These are phyloP conservation scores for Psittacula echo DNA, from an alignment of 2,797 vertebrate genomes.

Conservation along the genomic window DNA sequence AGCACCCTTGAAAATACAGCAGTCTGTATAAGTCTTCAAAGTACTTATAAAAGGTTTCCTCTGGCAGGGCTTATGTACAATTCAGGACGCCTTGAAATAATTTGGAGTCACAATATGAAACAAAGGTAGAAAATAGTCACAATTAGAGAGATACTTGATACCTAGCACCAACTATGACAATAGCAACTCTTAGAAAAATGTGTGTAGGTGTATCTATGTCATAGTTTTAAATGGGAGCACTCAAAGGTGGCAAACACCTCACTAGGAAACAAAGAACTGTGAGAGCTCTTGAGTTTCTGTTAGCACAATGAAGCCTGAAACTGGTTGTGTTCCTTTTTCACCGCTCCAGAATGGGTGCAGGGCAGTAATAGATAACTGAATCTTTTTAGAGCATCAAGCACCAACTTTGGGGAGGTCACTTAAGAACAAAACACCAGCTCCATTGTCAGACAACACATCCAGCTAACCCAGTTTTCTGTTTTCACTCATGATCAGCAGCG, in stretches of 20 bases:
- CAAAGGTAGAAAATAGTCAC: background rate
- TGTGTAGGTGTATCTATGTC: background rate
- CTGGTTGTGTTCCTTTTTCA: background rate
- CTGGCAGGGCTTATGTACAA: background rate
- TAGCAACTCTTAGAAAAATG: background rate
- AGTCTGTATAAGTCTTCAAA: background rate
- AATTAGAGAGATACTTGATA: background rate
- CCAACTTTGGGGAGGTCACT: background rate
- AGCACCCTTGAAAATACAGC: background rate
- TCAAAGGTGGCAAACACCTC: background rate
- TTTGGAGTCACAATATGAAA: background rate
- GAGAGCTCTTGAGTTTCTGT: slow-evolving; percentile 20
- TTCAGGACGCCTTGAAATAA: background rate
- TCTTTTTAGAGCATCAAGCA: background rate
- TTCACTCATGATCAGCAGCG: background rate
- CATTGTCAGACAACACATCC: background rate
- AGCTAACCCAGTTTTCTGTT: background rate
- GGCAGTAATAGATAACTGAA: background rate
- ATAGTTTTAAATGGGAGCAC: background rate
- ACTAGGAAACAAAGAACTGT: slow-evolving; percentile 3
- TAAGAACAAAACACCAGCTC: background rate
- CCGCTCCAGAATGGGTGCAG: background rate
- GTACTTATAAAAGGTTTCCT: background rate
- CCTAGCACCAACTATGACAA: background rate
- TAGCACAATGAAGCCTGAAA: background rate